phyloP scores from a whole-genome alignment of 2,888 invertebrate species.

The Volucella bombylans region DNA sequence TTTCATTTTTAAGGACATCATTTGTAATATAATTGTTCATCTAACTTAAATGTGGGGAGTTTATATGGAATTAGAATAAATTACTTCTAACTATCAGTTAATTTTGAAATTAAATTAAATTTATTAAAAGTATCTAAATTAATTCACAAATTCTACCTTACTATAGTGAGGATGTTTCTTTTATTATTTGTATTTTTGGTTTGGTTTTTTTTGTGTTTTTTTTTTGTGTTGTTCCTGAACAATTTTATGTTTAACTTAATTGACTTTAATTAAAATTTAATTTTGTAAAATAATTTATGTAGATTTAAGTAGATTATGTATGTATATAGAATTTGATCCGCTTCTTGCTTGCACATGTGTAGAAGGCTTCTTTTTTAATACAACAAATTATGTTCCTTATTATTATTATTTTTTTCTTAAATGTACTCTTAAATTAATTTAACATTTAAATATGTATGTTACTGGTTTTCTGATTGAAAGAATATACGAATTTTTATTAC shows the following conservation, averaged over 20 bases:
- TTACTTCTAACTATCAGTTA: not conserved
- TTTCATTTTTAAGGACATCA: constrained; percentile 63
- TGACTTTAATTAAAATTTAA: constrained; percentile 22
- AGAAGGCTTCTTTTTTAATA: constrained; percentile 68
- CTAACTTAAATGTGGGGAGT: constrained; percentile 11
- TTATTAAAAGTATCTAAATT: constrained; percentile 23
- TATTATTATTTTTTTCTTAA: constrained; percentile 18
- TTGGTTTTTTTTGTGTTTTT: constrained; percentile 33
- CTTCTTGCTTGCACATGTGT: constrained; percentile 71
- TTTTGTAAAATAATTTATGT: constrained; percentile 32
- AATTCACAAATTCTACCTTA: constrained; percentile 71
- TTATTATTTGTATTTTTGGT: constrained; percentile 46
- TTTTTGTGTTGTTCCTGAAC: not conserved
- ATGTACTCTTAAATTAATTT: not conserved
- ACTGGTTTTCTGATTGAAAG: constrained; percentile 27
- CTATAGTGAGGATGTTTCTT: constrained; percentile 70
- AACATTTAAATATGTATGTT: constrained; percentile 19
- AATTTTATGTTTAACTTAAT: constrained; percentile 26
- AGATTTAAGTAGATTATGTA: constrained; percentile 36
- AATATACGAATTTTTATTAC: constrained; percentile 18
- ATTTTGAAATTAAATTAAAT: constrained; percentile 4
- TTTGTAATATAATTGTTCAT: not conserved
- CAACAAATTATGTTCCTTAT: constrained; percentile 13
- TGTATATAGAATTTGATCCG: constrained; percentile 31
- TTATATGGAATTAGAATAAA: not conserved